These are phyloP conservation scores for Mastacembelus armatus DNA, from an alignment of 2,797 vertebrate genomes.

Conservation along the genomic window DNA sequence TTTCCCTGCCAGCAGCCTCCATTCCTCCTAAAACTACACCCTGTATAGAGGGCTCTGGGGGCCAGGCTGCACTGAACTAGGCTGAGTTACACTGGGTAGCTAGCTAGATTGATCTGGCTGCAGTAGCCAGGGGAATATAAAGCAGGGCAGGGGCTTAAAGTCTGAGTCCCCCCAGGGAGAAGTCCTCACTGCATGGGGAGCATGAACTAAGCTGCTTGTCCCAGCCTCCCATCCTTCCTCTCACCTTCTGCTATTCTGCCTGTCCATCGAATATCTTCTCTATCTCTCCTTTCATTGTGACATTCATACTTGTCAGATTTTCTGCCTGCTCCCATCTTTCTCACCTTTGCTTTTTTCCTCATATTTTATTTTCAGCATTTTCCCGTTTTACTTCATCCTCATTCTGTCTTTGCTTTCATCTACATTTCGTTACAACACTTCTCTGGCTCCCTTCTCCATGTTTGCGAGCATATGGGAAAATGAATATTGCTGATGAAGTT, in stretches of 20 bases:
- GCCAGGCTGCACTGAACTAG: conserved; percentile 72
- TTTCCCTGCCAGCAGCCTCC: conserved; percentile 58
- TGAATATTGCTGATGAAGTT: conserved; percentile 68
- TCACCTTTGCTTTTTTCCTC: conserved; percentile 12
- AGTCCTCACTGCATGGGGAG: conserved; percentile 90
- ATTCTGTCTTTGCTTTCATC: conserved; percentile 27
- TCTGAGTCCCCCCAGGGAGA: conserved; percentile 91
- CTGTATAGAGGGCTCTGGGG: conserved; percentile 66
- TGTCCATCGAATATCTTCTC: conserved; percentile 58
- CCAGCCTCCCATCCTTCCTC: conserved; percentile 35
- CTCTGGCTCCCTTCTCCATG: conserved; percentile 22
- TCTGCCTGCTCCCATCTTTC: conserved; percentile 24
- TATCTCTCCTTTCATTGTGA: conserved; percentile 56
- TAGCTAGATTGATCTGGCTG: conserved; percentile 77
- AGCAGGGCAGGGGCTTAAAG: conserved; percentile 96
- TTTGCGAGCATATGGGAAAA: conserved; percentile 56
- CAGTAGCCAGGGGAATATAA: conserved; percentile 90
- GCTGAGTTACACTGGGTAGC: conserved; percentile 91
- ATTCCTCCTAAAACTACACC: conserved; percentile 54
- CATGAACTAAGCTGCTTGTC: conserved; percentile 79
- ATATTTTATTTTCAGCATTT: conserved; percentile 35
- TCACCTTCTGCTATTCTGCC: conserved; percentile 55
- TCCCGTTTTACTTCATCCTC: conserved; percentile 24
- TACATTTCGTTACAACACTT: conserved; percentile 30
- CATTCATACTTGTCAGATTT: conserved; percentile 59